phyloP scores from a whole-genome alignment of 2,797 vertebrate genomes.

The Chromobotia macracanthus region DNA sequence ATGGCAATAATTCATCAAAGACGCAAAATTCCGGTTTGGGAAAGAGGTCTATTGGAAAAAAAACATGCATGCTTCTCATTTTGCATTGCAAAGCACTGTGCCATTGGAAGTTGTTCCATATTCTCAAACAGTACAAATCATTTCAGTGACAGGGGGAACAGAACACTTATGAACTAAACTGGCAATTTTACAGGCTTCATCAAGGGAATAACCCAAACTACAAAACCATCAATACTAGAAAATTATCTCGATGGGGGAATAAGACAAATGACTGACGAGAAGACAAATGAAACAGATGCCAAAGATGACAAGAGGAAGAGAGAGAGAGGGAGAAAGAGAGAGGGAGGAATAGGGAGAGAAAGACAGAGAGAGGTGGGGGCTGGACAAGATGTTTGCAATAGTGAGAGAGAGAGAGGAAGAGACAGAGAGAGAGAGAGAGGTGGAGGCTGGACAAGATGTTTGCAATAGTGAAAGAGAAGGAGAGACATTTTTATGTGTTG shows the following conservation, averaged over 20 bases:
- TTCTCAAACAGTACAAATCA: constrained; percentile 80
- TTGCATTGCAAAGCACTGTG: constrained; percentile 62
- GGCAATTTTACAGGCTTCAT: constrained; percentile 72
- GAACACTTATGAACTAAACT: constrained; percentile 79
- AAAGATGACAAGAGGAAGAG: not conserved
- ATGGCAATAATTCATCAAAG: constrained; percentile 69
- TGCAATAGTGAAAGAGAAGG: not conserved
- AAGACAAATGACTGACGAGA: constrained; percentile 35
- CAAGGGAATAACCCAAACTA: constrained; percentile 40
- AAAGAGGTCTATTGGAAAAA: constrained; percentile 67
- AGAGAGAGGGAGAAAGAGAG: not conserved
- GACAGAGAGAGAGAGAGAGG: not conserved
- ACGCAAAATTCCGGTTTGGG: constrained; percentile 54
- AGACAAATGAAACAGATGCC: not conserved
- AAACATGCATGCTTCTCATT: constrained; percentile 66
- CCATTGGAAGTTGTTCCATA: constrained; percentile 60
- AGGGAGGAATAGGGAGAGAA: not conserved
- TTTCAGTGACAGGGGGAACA: constrained; percentile 78
- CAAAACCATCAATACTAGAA: constrained; percentile 26
- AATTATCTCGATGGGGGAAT: constrained; percentile 28
- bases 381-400: not conserved
- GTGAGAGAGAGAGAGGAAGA: not conserved
- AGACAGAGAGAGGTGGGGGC: not conserved
- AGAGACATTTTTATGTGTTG: constrained; percentile 6
- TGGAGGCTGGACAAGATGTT: not conserved